Evolutionary conservation across 2,888 invertebrate species (phyloP), one percentile per base, ranked within the genome.

Genomic region (Nesidiocoris tenuis): DNA sequence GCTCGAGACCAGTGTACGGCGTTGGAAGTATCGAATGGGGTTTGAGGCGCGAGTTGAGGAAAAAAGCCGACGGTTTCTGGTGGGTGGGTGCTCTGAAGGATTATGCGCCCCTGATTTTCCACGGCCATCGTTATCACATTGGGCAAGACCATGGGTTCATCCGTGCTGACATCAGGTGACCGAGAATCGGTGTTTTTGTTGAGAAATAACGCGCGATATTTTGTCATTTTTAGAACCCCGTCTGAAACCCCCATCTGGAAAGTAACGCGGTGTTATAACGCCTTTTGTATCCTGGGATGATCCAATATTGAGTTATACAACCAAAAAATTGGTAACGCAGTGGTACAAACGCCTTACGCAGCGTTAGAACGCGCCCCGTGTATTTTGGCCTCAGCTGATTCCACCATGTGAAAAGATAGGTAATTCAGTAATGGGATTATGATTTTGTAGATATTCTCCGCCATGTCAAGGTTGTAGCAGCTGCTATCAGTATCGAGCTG

Each of bases 11-110:
- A 0, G 90, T 96, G 72, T 97, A 90, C 84, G 93, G 95, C 0
- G 84, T 95, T 79, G 88, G 89, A 70, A 87, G 88, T 0, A 84
- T 98, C 64, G 91, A 94, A 83, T 94, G 95, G 91, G 96, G 97
- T 1, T 55, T 76, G 2, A 67, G 78, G 61, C 68, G 76, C n/a
- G 71, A 77, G 17, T 25, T 78, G 75, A 88, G 89, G 0, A 87
- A 87, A 79, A 89, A 88, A 81, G 90, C 92, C 79, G 93, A 91
- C 84, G 96, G 96, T 18, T 66, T 78, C 83, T 96, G 96, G 95
- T 91, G 94, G 81, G 91, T 91, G 84, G 95, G 95, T 1, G 86
- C 88, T 0, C 84, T 95, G 0, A 88, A 91, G 82, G 89, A 91
- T 77, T 91, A 92, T 82, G 90, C 88, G 19, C 88, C 95, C 1